phyloP scores from a whole-genome alignment of 2,888 invertebrate species.

The Agonopterix alstromeriana region DNA sequence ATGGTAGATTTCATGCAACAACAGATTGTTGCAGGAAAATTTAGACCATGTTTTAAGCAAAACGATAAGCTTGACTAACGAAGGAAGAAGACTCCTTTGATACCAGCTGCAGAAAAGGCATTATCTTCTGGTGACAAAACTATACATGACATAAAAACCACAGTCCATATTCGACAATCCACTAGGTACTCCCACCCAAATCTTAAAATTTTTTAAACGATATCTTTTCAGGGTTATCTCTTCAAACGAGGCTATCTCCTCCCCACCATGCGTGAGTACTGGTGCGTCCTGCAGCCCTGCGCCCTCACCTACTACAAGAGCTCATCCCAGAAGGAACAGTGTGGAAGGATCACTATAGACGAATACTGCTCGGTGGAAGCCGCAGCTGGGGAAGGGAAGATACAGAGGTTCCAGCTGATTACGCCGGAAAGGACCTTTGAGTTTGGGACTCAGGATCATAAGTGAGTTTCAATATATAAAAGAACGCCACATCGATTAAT shows the following conservation, averaged over 20 bases:
- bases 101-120: no score
- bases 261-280: constrained; percentile 86
- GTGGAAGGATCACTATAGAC: constrained; percentile 81
- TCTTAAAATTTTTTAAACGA: no score
- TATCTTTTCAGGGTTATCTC: constrained; percentile 78
- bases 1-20: no score
- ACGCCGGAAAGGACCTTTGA: constrained; percentile 85
- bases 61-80: no score
- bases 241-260: constrained; percentile 85
- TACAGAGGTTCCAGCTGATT: constrained; percentile 80
- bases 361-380: constrained; percentile 81
- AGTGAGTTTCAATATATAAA: constrained; percentile 46
- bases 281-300: constrained; percentile 87
- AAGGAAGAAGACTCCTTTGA: no score
- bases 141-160: no score
- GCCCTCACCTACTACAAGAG: constrained; percentile 85
- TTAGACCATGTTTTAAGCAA: no score
- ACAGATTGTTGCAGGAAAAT: no score
- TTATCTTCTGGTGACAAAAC: no score
- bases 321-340: constrained; percentile 80
- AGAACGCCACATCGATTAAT: no score
- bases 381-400: constrained; percentile 71
- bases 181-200: no score
- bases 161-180: no score
- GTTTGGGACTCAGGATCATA: constrained; percentile 84